Base-by-base conservation (phyloP, 2,797 vertebrate genomes). In the Peromyscus melanophrys region DNA sequence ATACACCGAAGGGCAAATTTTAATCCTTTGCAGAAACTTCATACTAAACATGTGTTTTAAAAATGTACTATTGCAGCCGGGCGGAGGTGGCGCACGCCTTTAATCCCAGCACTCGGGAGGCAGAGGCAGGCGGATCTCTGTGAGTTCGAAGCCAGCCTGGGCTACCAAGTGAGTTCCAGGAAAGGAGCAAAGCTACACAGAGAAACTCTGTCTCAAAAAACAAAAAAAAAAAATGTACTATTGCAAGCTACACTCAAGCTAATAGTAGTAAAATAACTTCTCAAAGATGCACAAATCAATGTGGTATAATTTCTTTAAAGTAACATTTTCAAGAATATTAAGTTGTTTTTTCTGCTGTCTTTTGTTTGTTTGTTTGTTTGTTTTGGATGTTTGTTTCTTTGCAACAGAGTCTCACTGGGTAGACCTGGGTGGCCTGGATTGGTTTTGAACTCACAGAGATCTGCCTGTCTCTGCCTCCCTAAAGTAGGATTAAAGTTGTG, bases 151-250 rank as follows among this genome's bases (percentile, higher is more conserved):
- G n/a, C n/a, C n/a, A n/a, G n/a, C n/a, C n/a, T n/a, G n/a, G n/a
- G n/a, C n/a, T n/a, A n/a, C n/a, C n/a, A n/a, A n/a, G n/a, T n/a
- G n/a, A n/a, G n/a, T n/a, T n/a, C n/a, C n/a, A n/a, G n/a, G n/a
- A n/a, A n/a, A n/a, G n/a, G n/a, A n/a, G n/a, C n/a, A n/a, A n/a
- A n/a, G n/a, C n/a, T n/a, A n/a, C n/a, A n/a, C n/a, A n/a, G n/a
- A n/a, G n/a, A n/a, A n/a, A n/a, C n/a, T n/a, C n/a, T n/a, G n/a
- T n/a, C n/a, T n/a, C n/a, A n/a, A n/a, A n/a, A n/a, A n/a, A n/a
- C n/a, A n/a, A n/a, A n/a, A n/a, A n/a, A n/a, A n/a, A 73, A 92
- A 97, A 97, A 92, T 87, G 40, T 90, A 40, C 34, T 69, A 86
- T 84, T n/a, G 57, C 34, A 91, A 95, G 43, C 63, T 93, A 90